phyloP scores from a whole-genome alignment of 2,113 vertebrate genomes.

The Hemibagrus wyckioides region DNA sequence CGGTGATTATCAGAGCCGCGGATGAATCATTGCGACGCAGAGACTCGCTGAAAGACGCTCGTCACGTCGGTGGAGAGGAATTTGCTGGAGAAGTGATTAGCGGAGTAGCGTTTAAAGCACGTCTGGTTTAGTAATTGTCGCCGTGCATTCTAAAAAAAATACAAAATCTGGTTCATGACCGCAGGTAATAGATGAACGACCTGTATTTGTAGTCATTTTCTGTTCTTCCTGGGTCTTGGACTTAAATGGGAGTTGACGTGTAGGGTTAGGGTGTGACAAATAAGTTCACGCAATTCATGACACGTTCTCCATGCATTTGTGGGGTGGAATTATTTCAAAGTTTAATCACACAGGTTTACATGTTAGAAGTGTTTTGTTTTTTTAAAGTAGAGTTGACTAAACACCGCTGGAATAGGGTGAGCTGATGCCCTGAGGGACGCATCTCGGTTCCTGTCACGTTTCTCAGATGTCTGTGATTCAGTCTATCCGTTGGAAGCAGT shows the following conservation, averaged over 20 bases:
- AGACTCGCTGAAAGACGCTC: slow-evolving; percentile 19
- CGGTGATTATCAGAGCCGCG: slow-evolving; percentile 59
- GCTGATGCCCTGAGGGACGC: slow-evolving; percentile 47
- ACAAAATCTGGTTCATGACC: slow-evolving; percentile 24
- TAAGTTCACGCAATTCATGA: not conserved
- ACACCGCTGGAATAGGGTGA: slow-evolving; percentile 29
- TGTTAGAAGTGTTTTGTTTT: slow-evolving; percentile 30
- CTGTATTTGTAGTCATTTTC: slow-evolving; percentile 31
- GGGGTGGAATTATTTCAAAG: not conserved
- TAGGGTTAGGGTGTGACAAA: not conserved
- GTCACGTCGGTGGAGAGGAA: not conserved
- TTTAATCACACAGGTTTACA: slow-evolving; percentile 14
- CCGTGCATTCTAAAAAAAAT: slow-evolving; percentile 12
- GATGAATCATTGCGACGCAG: slow-evolving; percentile 52
- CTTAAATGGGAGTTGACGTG: slow-evolving; percentile 9
- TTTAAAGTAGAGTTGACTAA: slow-evolving; percentile 44
- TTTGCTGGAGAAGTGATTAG: slow-evolving; percentile 22
- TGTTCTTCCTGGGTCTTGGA: not conserved
- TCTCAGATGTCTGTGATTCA: slow-evolving; percentile 52
- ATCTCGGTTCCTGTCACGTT: slow-evolving; percentile 44
- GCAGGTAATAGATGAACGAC: slow-evolving; percentile 35
- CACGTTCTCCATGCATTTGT: slow-evolving; percentile 13
- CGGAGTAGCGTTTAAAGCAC: slow-evolving; percentile 17
- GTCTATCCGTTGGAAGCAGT: slow-evolving; percentile 46
- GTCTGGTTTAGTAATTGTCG: slow-evolving; percentile 37